Conservation (phyloP, 2,113 vertebrate genomes). For the Nyctibius bracteatus region DNA sequence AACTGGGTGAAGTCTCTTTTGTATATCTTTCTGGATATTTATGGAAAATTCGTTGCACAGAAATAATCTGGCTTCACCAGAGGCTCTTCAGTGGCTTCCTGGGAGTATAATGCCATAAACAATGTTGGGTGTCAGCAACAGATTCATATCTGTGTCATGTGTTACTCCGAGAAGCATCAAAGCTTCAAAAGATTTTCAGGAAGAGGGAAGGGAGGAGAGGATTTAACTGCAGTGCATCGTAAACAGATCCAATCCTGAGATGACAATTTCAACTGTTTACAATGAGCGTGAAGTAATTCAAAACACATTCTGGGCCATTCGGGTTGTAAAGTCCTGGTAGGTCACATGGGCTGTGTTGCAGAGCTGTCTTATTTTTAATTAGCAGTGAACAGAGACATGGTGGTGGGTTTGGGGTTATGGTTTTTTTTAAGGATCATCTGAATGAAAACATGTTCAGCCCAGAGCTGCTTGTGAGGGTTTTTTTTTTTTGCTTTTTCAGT, state of each 20-base stretch:
- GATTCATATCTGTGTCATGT: neutral
- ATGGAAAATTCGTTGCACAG: neutral
- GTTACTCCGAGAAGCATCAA: neutral
- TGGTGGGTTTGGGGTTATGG: neutral
- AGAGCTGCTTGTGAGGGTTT: neutral
- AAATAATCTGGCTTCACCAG: neutral
- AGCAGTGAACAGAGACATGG: neutral
- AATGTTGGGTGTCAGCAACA: neutral
- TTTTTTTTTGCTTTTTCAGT: neutral
- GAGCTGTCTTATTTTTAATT: neutral
- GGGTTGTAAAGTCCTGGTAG: neutral
- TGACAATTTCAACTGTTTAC: conserved; percentile 10
- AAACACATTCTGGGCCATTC: neutral
- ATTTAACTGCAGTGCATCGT: neutral
- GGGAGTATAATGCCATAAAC: neutral
- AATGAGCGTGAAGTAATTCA: neutral
- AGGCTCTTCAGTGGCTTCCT: neutral
- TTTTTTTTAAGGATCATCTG: neutral
- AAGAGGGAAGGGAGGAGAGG: neutral
- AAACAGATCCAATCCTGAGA: neutral
- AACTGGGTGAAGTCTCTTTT: neutral
- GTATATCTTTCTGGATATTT: neutral
- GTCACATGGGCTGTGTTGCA: neutral
- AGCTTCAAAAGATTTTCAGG: neutral
- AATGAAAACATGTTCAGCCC: neutral